phyloP scores from a whole-genome alignment of 30 jellyfish, hydroid and myxozoan genomes.

The Hydra vulgaris region DNA sequence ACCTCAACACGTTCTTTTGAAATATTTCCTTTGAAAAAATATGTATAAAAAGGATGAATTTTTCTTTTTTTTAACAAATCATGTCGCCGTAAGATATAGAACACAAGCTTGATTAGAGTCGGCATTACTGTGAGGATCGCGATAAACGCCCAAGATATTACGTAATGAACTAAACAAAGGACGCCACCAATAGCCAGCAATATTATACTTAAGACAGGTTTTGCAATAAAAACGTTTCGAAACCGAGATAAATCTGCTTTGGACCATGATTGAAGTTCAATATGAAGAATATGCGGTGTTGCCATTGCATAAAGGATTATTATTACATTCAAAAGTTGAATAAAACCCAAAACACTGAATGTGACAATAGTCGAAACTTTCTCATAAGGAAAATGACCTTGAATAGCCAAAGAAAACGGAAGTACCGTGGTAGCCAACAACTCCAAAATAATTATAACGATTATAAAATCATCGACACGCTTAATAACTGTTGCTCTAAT shows the following conservation, averaged over 20 bases:
- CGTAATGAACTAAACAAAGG: constrained; percentile 6
- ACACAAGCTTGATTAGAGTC: neutral
- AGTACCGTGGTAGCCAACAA: constrained; percentile 4
- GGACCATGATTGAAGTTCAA: constrained; percentile 18
- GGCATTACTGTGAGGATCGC: constrained; percentile 15
- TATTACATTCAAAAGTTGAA: constrained; percentile 4
- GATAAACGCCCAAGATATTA: constrained; percentile 16
- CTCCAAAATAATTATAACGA: neutral
- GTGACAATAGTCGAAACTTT: constrained; percentile 1
- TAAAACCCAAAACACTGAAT: neutral
- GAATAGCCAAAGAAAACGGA: constrained; percentile 33
- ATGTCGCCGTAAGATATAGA: neutral
- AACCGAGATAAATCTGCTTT: constrained; percentile 4
- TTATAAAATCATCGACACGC: constrained; percentile 22
- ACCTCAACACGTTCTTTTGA: constrained; percentile 36
- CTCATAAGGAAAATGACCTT: constrained; percentile 24
- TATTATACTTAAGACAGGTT: constrained; percentile 6
- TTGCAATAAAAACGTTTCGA: neutral
- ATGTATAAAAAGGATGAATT: constrained; percentile 1
- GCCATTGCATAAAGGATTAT: constrained; percentile 14
- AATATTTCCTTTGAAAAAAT: constrained; percentile 19
- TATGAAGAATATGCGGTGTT: constrained; percentile 19
- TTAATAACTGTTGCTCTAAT: constrained; percentile 22
- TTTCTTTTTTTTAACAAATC: neutral
- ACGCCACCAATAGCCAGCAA: constrained; percentile 13